Evolutionary conservation across 2,113 vertebrate genomes (phyloP).

Genomic region (Siphamia tubifer): DNA sequence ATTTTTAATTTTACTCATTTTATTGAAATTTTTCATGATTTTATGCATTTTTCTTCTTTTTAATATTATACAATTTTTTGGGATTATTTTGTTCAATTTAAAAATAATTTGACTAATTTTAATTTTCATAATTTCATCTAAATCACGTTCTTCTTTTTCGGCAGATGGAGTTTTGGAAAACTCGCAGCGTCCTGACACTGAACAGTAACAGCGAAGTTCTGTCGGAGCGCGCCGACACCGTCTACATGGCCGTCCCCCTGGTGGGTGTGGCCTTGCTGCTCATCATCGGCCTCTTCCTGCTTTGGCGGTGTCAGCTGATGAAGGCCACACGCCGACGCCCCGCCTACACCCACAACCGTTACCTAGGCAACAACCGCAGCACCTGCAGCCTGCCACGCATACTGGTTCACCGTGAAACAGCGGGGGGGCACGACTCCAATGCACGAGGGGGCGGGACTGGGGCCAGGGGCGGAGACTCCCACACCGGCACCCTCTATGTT

Average conservation of each 20-base stretch:
- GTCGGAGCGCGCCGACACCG: slow-evolving; percentile 79
- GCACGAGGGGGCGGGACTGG: slow-evolving; percentile 36
- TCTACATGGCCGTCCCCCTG: slow-evolving; percentile 88
- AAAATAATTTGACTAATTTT: too few species aligned
- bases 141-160: background rate
- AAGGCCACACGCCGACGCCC: slow-evolving; percentile 88
- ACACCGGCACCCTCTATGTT: slow-evolving; percentile 76
- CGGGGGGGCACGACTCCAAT: slow-evolving; percentile 58
- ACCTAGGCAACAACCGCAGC: slow-evolving; percentile 82
- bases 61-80: too few species aligned
- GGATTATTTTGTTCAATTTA: too few species aligned
- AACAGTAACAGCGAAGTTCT: slow-evolving; percentile 78
- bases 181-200: slow-evolving; percentile 82
- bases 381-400: slow-evolving; percentile 86
- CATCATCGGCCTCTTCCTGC: slow-evolving; percentile 90
- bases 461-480: slow-evolving; percentile 26
- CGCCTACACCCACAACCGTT: slow-evolving; percentile 86
- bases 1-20: too few species aligned
- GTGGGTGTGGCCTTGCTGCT: slow-evolving; percentile 88
- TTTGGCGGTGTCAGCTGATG: slow-evolving; percentile 93
- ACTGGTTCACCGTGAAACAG: slow-evolving; percentile 84
- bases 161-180: slow-evolving; percentile 92
- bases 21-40: too few species aligned
- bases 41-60: too few species aligned
- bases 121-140: too few species aligned